Base-by-base conservation (phyloP, 1,140 invertebrate genomes). In the Cydia amplana region DNA sequence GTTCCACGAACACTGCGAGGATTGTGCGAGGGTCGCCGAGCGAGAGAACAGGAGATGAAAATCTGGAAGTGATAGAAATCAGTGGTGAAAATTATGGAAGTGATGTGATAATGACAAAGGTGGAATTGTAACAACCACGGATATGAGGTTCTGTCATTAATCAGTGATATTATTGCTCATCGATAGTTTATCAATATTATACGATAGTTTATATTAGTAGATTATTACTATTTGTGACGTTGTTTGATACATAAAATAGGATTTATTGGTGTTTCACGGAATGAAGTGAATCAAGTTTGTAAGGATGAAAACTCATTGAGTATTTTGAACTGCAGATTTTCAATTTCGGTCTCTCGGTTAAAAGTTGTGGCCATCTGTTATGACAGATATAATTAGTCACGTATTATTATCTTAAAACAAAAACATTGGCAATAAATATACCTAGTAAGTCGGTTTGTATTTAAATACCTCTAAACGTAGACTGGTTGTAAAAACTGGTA, bases 1-100 rank as follows among this genome's bases (percentile, higher is more conserved):
- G 14, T 87, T 88, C 14, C 87, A 92, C 65, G 87, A 82, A 10
- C 92, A 91, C 74, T 92, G 91, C 74, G 79, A 86, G 46, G 87
- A 84, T 74, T 90, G 90, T 74, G 89, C 89, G 4, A 82, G 83
- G 73, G 81, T 88, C 3, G 88, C 87, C 23, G 81, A 82, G 64
- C 73, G 86, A 72, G 87, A 88, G 65, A 83, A 85, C 65, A 82
- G 82, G 72, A 84, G 82, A 83, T 55, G 23, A 76, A 32, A 55
- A 18, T 23, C 7, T 60, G 55, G 55, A 60, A 60, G 20, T 60
- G 55, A 60, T 23, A 60, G 55, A 60, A 20, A 60, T 55, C 0
- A 2, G 6, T 23, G 18, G 25, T 64, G 43, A 49, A 70, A 72
- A 73, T n/a, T 65, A 25, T 64, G 23, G 23, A 55, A 63, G 51